Evolutionary conservation across 2,797 vertebrate genomes (phyloP).

Genomic region (Gobio occitaniae): DNA sequence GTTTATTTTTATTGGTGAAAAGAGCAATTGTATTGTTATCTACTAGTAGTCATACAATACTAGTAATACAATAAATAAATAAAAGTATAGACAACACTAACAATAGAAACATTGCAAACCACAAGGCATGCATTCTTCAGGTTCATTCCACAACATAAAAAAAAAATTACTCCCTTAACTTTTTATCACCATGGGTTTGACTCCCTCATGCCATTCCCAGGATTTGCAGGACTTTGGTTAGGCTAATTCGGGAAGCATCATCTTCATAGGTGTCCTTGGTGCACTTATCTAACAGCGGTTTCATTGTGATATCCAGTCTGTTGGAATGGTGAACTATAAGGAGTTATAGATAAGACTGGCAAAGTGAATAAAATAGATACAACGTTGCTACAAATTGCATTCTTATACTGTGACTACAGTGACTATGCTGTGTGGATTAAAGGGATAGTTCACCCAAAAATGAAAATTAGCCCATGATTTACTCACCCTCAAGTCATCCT

Average conservation of each 20-base stretch:
- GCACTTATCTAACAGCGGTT: neutral
- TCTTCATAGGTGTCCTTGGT: conserved; percentile 43
- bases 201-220: conserved; percentile 39
- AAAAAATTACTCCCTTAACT: conserved; percentile 13
- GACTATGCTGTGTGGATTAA: neutral
- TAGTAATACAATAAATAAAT: neutral
- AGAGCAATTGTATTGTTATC: neutral
- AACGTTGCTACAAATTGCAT: neutral
- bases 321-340: neutral
- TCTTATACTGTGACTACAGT: neutral
- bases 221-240: neutral
- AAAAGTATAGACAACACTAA: neutral
- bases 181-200: conserved; percentile 39
- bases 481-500: no score
- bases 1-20: neutral
- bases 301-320: conserved; percentile 8
- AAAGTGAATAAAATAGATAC: neutral
- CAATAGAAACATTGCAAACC: neutral
- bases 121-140: neutral
- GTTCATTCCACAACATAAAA: neutral
- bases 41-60: neutral
- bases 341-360: conserved; percentile 1
- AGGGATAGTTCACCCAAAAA: no score
- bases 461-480: no score
- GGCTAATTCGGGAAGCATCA: conserved; percentile 6